Evolutionary conservation across 2,797 vertebrate species (phyloP).

Genomic region (Anabas testudineus): DNA sequence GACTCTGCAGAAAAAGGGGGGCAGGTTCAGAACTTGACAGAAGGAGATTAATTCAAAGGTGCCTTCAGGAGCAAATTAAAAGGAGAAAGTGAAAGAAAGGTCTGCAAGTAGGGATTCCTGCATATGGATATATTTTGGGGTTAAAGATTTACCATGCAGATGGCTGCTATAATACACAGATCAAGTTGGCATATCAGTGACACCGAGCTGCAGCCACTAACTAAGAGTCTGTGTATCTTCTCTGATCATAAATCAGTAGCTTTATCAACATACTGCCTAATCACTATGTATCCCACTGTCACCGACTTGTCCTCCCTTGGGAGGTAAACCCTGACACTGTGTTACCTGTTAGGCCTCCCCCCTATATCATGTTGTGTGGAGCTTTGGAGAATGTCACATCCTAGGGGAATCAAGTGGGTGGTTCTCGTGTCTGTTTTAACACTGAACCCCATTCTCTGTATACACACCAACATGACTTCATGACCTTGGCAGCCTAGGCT

Average conservation of each 20-base stretch:
- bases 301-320: slow-evolving; percentile 36
- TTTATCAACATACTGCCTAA: slow-evolving; percentile 45
- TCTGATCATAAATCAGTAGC: slow-evolving; percentile 37
- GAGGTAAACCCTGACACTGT: slow-evolving; percentile 26
- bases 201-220: slow-evolving; percentile 28
- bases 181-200: slow-evolving; percentile 26
- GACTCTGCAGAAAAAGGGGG: slow-evolving; percentile 25
- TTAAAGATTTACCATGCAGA: slow-evolving; percentile 25
- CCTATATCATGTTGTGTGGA: slow-evolving; percentile 12
- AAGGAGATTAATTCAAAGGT: slow-evolving; percentile 39
- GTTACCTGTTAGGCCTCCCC: slow-evolving; percentile 33
- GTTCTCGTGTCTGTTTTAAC: slow-evolving; percentile 36
- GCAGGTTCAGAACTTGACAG: slow-evolving; percentile 34
- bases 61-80: slow-evolving; percentile 28
- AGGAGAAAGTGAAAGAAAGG: slow-evolving; percentile 21
- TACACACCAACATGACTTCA: slow-evolving; percentile 60
- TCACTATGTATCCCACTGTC: slow-evolving; percentile 64
- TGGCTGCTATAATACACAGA: slow-evolving; percentile 34
- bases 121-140: not conserved
- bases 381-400: slow-evolving; percentile 36
- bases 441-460: slow-evolving; percentile 36
- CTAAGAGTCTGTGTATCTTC: slow-evolving; percentile 20
- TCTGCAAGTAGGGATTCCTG: slow-evolving; percentile 13
- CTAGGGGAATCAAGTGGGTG: slow-evolving; percentile 9
- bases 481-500: slow-evolving; percentile 59